Evolutionary conservation across 2,797 vertebrate species (phyloP).

Genomic region (Accipiter superciliosus): DNA sequence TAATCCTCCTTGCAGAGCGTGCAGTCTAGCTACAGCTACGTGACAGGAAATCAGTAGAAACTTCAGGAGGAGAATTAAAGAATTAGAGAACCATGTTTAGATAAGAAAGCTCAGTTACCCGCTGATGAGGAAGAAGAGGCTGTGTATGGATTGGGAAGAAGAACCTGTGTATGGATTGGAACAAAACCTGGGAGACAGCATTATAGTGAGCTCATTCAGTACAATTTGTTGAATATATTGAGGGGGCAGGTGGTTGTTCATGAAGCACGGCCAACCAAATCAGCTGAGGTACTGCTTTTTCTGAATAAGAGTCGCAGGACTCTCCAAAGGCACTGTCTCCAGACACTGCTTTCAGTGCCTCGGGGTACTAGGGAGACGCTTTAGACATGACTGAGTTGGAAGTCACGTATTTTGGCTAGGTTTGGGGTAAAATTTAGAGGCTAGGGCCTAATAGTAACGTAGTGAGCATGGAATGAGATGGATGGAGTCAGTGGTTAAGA

Average conservation of each 20-base stretch:
- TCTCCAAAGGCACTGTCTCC: neutral
- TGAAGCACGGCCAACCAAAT: neutral
- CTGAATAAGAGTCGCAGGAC: neutral
- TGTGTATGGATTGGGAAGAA: neutral
- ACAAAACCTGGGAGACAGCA: neutral
- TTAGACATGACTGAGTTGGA: neutral
- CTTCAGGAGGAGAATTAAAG: neutral
- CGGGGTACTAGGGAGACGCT: neutral
- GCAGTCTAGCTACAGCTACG: neutral
- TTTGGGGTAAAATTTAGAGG: neutral
- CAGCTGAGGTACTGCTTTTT: neutral
- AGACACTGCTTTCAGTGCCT: neutral
- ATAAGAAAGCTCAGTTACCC: neutral
- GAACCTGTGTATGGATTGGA: neutral
- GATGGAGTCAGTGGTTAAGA: constrained; percentile 44
- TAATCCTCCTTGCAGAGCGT: neutral
- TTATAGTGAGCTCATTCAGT: neutral
- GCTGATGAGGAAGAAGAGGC: neutral
- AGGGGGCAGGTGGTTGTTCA: neutral
- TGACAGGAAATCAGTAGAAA: neutral
- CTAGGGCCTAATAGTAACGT: neutral
- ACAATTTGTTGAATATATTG: neutral
- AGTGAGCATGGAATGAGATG: neutral
- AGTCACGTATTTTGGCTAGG: neutral
- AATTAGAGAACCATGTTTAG: neutral